Evolutionary conservation across 2,888 invertebrate species (phyloP).

Genomic region (Capitulum mitella): DNA sequence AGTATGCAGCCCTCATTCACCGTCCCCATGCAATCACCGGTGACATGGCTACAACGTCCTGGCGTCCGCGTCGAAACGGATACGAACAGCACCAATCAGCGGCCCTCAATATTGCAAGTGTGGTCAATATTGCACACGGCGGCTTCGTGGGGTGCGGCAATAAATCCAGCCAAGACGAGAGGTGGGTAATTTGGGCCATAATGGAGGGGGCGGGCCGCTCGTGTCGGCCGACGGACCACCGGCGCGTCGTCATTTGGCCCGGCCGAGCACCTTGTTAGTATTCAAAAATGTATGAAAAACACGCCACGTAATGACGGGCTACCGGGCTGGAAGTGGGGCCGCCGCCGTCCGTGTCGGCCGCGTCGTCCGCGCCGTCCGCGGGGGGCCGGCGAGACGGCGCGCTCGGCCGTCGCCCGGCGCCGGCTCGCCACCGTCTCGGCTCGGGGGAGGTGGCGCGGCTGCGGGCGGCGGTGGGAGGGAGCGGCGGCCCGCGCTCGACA

Average conservation of each 20-base stretch:
- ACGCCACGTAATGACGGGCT: constrained; percentile 5
- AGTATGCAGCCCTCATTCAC: no score
- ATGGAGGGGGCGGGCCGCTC: constrained; percentile 6
- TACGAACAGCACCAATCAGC: background rate
- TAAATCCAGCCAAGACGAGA: background rate
- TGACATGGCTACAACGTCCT: background rate
- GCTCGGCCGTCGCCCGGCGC: no score
- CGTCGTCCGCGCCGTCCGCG: no score
- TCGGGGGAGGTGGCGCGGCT: no score
- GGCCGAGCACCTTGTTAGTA: constrained; percentile 12
- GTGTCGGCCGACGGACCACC: constrained; percentile 4
- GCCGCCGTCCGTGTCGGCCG: no score
- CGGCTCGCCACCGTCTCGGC: no score
- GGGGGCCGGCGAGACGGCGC: no score
- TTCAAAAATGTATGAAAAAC: constrained; percentile 23
- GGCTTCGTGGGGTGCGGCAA: background rate
- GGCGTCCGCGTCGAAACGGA: background rate
- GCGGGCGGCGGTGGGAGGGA: no score
- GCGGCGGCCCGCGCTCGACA: no score
- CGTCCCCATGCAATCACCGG: background rate
- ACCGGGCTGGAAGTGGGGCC: background rate
- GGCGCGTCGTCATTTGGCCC: constrained; percentile 9
- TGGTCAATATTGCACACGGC: constrained; percentile 9
- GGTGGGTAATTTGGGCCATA: background rate
- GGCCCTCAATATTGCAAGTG: background rate